Evolutionary conservation across 2,113 vertebrate species (phyloP), one percentile per base, ranked within the genome.

Genomic region (Oceanodroma tethys): DNA sequence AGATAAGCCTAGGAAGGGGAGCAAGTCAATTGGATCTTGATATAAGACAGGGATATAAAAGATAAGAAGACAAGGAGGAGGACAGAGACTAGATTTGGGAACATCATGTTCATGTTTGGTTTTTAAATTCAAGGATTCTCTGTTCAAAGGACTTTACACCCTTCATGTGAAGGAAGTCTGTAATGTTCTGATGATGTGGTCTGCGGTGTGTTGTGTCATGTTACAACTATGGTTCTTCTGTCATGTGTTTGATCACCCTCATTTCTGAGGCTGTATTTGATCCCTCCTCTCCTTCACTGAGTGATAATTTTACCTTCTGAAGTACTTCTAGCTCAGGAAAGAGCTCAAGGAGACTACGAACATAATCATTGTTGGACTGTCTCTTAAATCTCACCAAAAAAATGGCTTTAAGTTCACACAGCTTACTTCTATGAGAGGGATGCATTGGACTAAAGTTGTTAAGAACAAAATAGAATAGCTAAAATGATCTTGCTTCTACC

Each of bases 91-190:
- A 36, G 38, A 26, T 68, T 82, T 91, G 16, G 14, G 36, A 81
- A 30, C 8, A 19, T 3, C 12, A 2, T 22, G 7, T 36, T 40
- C 1, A 1, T 36, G 6, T 67, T 68, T 36, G 9, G 0, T 3
- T 92, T 83, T 86, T 66, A 43, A 67, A 52, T 60, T 81, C 40
- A 74, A 90, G 34, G 30, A 48, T 19, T 21, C 18, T 40, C n/a
- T 52, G 4, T 76, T 79, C 13, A 79, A 83, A 86, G 17, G 13
- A 34, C 19, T n/a, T 74, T 8, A n/a, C 9, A 6, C 7, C 8
- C 30, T 79, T 75, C 52, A 11, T 29, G n/a, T 1, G 2, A 34
- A 65, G 30, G 38, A 84, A 75, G 20, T 38, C 56, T 75, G 15
- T 42, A 50, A 30, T 34, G 18, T 32, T 74, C 27, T 53, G 67